Base-by-base conservation (phyloP, 64 coral and sea anemone species). In the Porites australiensis region DNA sequence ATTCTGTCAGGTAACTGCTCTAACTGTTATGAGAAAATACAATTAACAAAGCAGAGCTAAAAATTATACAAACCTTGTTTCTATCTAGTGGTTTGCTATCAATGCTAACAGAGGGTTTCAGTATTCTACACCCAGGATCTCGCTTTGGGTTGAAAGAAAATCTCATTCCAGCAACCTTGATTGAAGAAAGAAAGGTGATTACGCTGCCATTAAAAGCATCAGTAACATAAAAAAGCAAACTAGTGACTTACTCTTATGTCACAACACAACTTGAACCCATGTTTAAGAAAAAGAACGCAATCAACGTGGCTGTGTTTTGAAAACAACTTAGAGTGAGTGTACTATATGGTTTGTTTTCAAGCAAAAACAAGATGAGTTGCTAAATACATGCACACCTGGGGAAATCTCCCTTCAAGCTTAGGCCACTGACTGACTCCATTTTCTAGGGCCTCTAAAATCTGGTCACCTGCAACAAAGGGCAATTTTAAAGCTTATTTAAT, bases 391-490 rank as follows among this genome's bases (percentile, higher is more conserved):
- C 63, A 13, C 44, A 98, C 96, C 96, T 98, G 96, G 64, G 96
- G 96, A 84, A 98, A 98, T 57, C 96, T 58, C 21, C 96, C 96
- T 90, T 98, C 96, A 46, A 87, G 93, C 78, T 95, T 98, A 27
- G 96, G 96, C 93, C 93, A 98, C 70, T 98, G 96, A 45, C 96
- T 98, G 8, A 98, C 96, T 58, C 96, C 96, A 88, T 98, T 98
- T 65, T 98, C 94, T 49, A 98, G 58, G 43, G 96, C 96, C 27
- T 87, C 72, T 65, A 98, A 90, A 45, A 98, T 70, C 59, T 98
- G 90, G 66, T 89, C 93, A 47, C 96, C 96, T 98, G 13, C 2
- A 75, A 60, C 4, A 62, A 48, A 53, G 15, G 7, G 7, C 54
- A 57, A 12, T 57, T 57, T 7, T 12, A 57, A 57, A 37, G 27